phyloP scores from a whole-genome alignment of 2,113 vertebrate genomes.

The Tor tambroides region DNA sequence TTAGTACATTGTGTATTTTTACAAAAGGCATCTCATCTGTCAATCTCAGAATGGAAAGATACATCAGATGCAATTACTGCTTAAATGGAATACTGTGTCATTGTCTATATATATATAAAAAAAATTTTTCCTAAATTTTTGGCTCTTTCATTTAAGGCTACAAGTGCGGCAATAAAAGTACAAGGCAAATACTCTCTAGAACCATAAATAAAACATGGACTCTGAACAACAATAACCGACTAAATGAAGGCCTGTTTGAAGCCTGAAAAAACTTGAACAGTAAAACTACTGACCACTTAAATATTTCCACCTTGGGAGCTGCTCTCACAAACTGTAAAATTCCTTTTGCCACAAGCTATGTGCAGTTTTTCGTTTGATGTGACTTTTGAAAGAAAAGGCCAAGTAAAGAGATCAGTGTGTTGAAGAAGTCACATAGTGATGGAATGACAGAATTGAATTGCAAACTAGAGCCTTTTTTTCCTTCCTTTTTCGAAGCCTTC shows the following conservation, averaged over 20 bases:
- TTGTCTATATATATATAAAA: slow-evolving; percentile 26
- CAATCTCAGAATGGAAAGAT: slow-evolving; percentile 21
- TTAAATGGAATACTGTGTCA: slow-evolving; percentile 65
- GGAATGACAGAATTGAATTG: slow-evolving; percentile 22
- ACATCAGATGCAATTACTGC: slow-evolving; percentile 20
- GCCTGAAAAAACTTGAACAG: slow-evolving; percentile 57
- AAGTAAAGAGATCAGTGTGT: slow-evolving; percentile 13
- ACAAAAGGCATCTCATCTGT: slow-evolving; percentile 33
- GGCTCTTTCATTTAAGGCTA: not conserved
- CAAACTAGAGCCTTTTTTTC: not conserved
- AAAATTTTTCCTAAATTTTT: not conserved
- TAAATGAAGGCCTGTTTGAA: slow-evolving; percentile 54
- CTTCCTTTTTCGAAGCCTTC: not conserved
- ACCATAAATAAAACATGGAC: slow-evolving; percentile 63
- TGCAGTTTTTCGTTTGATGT: not conserved
- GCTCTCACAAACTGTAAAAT: slow-evolving; percentile 48
- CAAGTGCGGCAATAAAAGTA: slow-evolving; percentile 61
- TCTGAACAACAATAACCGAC: slow-evolving; percentile 55
- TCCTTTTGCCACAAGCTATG: slow-evolving; percentile 33
- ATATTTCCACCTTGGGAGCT: slow-evolving; percentile 49
- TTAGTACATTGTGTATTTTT: slow-evolving; percentile 25
- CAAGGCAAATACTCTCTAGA: slow-evolving; percentile 53
- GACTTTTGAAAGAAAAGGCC: slow-evolving; percentile 2
- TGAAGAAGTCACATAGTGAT: slow-evolving; percentile 18
- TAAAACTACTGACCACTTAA: slow-evolving; percentile 63